Evolutionary conservation across 2,888 invertebrate genomes (phyloP), one percentile per base, ranked within the genome.

Genomic region (Apamea anceps): DNA sequence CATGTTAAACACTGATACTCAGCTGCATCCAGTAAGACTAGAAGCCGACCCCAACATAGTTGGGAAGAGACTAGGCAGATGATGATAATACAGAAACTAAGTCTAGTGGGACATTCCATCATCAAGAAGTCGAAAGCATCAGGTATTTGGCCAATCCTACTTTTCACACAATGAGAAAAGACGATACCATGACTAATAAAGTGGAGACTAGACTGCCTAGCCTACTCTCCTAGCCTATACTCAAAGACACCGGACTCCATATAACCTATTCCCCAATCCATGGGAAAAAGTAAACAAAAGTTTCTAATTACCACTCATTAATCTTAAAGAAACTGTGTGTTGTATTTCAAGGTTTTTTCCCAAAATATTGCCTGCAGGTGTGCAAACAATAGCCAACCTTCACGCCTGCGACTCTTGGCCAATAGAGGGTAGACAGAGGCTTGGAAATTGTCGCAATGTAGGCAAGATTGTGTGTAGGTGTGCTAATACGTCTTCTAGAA

Each of bases 381-480:
- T 86, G 74, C 79, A 80, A 89, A 88, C 88, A 88, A 88, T 90
- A 57, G 87, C 15, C 75, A 85, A 82, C 88, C 88, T 88, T 88
- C 88, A 88, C 83, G 88, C 73, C 74, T 83, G 83, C 89, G 80
- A 88, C 60, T 85, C 76, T 88, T 88, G 51, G 72, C 70, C 28
- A 83, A 88, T 77, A 79, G 78, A 80, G 80, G 80, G 79, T 82
- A 63, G 37, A 78, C 80, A 83, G 87, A 18, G 32, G 25, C 71
- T 67, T 70, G 21, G 54, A 51, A 37, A 77, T 88, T 89, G 90
- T 86, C 77, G 88, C 81, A 88, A 89, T 68, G 51, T 73, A 8
- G 67, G 15, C 57, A 28, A 45, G 60, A 80, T 37, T 79, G 51
- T 75, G 73, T 75, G 72, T 15, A 79, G 60, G 77, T 89, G 84